These are phyloP conservation scores for Poicephalus meyeri DNA, from an alignment of 2,113 vertebrate genomes.

Conservation along the genomic window DNA sequence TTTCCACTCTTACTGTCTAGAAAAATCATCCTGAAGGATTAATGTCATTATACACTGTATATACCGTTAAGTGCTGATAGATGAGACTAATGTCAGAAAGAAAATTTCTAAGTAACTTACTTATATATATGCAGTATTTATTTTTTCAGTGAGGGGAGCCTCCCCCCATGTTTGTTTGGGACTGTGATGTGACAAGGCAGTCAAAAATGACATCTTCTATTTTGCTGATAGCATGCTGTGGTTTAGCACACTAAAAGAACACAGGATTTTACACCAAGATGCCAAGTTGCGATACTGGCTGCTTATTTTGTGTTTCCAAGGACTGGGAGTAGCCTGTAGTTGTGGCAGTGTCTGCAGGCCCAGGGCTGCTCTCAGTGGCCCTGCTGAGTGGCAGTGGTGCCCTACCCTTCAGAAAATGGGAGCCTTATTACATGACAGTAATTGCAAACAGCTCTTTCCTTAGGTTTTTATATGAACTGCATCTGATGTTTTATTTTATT, in stretches of 20 bases:
- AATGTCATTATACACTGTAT: neutral
- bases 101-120: neutral
- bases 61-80: neutral
- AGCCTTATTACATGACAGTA: neutral
- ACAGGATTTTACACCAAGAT: neutral
- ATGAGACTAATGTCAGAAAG: neutral
- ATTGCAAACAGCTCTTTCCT: neutral
- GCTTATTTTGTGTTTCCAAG: neutral
- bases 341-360: fast-evolving
- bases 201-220: neutral
- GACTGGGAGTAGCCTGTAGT: neutral
- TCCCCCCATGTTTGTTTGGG: neutral
- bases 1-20: neutral
- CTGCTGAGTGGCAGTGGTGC: neutral
- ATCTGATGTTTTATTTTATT: neutral
- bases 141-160: neutral
- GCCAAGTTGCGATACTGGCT: too few species aligned
- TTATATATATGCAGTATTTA: neutral
- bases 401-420: neutral
- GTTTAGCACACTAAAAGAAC: neutral
- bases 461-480: neutral
- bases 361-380: neutral
- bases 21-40: neutral
- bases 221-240: neutral
- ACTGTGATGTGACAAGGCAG: neutral